Conservation (phyloP, 2,888 invertebrate species). For the Ophraella communa region DNA sequence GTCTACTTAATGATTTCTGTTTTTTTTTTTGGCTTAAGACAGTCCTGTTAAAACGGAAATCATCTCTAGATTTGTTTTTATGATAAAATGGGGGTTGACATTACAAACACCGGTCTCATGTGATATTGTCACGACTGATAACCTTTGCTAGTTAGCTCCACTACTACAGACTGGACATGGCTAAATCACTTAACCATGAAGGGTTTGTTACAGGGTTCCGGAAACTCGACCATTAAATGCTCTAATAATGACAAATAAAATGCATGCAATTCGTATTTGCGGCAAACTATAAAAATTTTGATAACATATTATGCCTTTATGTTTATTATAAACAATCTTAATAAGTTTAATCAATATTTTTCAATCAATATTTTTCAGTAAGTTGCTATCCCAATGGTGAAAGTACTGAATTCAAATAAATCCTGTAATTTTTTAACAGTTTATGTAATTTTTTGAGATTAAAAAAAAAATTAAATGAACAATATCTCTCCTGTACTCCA, state of each 20-base stretch:
- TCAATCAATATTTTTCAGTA: no score
- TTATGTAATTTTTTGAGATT: no score
- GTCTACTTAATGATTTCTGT: no score
- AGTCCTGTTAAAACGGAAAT: conserved; percentile 42
- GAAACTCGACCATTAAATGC: not conserved
- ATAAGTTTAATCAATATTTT: no score
- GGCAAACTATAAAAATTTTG: no score
- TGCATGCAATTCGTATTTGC: not conserved
- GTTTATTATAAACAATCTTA: no score
- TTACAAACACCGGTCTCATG: conserved; percentile 52
- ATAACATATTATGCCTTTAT: no score
- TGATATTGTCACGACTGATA: conserved; percentile 44
- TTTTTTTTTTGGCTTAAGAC: not conserved
- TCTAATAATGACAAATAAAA: conserved; percentile 1
- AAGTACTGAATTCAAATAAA: no score
- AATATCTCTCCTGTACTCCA: no score
- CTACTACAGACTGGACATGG: conserved; percentile 3
- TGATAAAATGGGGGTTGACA: conserved; percentile 48
- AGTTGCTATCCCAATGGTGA: no score
- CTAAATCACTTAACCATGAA: conserved; percentile 17
- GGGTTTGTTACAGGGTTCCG: not conserved
- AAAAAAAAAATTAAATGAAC: no score
- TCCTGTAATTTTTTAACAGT: no score
- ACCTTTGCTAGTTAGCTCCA: conserved; percentile 33
- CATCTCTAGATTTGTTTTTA: conserved; percentile 42